A percentile compares a stretch with the other conserved stretches of the same genome.
Conservation (phyloP, 2,888 invertebrate genomes). For the Lagria hirta region DNA sequence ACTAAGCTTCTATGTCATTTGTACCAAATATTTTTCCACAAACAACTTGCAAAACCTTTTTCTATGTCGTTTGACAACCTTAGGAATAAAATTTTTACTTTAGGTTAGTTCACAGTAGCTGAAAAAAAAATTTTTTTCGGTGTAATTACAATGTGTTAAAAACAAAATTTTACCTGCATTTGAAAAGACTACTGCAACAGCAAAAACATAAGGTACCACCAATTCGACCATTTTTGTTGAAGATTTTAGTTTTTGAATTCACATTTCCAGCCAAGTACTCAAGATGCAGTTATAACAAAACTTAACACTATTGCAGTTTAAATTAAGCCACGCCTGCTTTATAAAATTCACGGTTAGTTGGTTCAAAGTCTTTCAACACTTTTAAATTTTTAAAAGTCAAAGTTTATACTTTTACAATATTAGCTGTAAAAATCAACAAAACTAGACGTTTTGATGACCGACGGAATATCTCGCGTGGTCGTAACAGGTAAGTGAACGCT, state of each 20-base stretch:
- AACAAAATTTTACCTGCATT: conserved; percentile 37
- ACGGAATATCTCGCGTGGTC: conserved; percentile 35
- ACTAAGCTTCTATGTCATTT: conserved; percentile 23
- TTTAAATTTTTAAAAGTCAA: no score
- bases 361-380: no score
- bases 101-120: conserved; percentile 22
- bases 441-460: no score
- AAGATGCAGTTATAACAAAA: conserved; percentile 7
- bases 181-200: conserved; percentile 30
- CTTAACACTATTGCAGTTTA: conserved; percentile 22
- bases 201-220: conserved; percentile 26
- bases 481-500: conserved; percentile 21
- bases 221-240: conserved; percentile 17
- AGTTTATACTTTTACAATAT: conserved; percentile 1
- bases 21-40: conserved; percentile 27
- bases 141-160: no score
- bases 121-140: conserved; percentile 11
- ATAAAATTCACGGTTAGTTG: conserved; percentile 16
- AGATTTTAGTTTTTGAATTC: conserved; percentile 15
- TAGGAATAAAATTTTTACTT: conserved; percentile 11
- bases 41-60: conserved; percentile 19
- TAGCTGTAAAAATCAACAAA: conserved; percentile 2
- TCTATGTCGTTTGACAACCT: conserved; percentile 18
- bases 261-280: conserved; percentile 30
- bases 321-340: conserved; percentile 28